Evolutionary conservation across 2,797 vertebrate genomes (phyloP).

Genomic region (Champsocephalus esox): DNA sequence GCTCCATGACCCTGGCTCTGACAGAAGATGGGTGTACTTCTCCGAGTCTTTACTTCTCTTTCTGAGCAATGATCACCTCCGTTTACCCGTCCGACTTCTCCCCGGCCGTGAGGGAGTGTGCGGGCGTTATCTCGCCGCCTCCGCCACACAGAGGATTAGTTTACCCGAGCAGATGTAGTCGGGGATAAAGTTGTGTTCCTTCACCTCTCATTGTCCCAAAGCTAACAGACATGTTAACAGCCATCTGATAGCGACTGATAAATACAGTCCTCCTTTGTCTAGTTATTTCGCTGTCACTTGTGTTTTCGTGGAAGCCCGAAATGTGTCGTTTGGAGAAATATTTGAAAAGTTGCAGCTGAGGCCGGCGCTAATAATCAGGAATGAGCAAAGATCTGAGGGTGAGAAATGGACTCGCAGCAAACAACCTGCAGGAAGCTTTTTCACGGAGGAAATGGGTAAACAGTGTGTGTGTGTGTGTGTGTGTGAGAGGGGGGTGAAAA

Average conservation of each 20-base stretch:
- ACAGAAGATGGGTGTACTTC: constrained; percentile 58
- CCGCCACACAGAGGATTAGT: constrained; percentile 78
- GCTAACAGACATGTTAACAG: constrained; percentile 66
- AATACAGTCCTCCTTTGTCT: constrained; percentile 63
- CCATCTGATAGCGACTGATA: constrained; percentile 79
- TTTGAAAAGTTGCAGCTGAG: constrained; percentile 46
- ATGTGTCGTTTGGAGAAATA: constrained; percentile 49
- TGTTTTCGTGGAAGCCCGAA: constrained; percentile 22
- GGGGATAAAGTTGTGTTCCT: constrained; percentile 71
- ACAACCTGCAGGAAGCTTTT: constrained; percentile 71
- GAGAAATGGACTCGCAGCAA: constrained; percentile 62
- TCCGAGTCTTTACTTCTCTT: constrained; percentile 28
- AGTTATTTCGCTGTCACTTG: constrained; percentile 61
- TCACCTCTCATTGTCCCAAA: constrained; percentile 77
- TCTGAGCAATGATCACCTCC: constrained; percentile 69
- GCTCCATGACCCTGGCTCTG: constrained; percentile 61
- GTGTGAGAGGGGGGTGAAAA: constrained; percentile 78
- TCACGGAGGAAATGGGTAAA: constrained; percentile 69
- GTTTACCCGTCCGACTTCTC: constrained; percentile 56
- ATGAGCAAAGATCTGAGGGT: constrained; percentile 41
- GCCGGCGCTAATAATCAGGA: constrained; percentile 49
- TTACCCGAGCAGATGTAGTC: constrained; percentile 73
- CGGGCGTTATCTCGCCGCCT: constrained; percentile 72
- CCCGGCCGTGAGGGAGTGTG: constrained; percentile 55
- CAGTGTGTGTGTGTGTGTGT: constrained; percentile 23